These are phyloP conservation scores for Odontomachus brunneus DNA, from an alignment of 1,140 invertebrate species.

Conservation along the genomic window DNA sequence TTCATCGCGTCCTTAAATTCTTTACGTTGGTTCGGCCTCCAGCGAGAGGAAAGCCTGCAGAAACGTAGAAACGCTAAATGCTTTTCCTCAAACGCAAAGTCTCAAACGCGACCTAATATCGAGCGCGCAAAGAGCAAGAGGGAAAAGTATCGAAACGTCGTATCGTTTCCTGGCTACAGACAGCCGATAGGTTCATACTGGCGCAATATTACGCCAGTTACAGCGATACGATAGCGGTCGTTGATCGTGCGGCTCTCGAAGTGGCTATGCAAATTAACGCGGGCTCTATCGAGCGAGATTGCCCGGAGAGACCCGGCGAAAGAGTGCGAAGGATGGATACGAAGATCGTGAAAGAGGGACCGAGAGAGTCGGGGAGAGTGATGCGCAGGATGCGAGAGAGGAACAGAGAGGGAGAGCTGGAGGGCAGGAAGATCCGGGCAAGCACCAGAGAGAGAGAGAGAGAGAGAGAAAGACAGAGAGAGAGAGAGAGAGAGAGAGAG, in stretches of 20 bases:
- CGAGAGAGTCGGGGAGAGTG: conserved; percentile 7
- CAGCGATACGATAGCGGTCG: conserved; percentile 65
- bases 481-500: background rate
- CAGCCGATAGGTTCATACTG: conserved; percentile 66
- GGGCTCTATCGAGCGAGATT: conserved; percentile 72
- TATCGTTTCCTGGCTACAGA: conserved; percentile 56
- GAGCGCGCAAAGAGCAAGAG: conserved; percentile 20
- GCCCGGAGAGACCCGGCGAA: conserved; percentile 47
- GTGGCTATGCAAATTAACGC: conserved; percentile 74
- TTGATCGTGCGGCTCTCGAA: conserved; percentile 69
- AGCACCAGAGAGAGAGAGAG: conserved; percentile 8
- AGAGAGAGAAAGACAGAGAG: background rate
- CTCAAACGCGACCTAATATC: conserved; percentile 26
- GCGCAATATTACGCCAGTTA: conserved; percentile 67
- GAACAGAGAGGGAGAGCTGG: conserved; percentile 15
- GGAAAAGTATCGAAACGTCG: conserved; percentile 50
- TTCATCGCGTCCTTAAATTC: too few relatives aligned
- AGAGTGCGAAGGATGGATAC: conserved; percentile 36
- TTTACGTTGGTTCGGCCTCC: too few relatives aligned
- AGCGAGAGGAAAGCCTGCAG: too few relatives aligned
- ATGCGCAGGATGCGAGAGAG: conserved; percentile 19
- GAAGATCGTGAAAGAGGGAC: background rate
- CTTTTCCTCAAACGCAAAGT: background rate
- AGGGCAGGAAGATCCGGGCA: conserved; percentile 5
- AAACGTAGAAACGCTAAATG: too few relatives aligned